These are phyloP conservation scores for Tretioscincus oriximinensis DNA, from an alignment of 2,113 vertebrate genomes.

Conservation along the genomic window DNA sequence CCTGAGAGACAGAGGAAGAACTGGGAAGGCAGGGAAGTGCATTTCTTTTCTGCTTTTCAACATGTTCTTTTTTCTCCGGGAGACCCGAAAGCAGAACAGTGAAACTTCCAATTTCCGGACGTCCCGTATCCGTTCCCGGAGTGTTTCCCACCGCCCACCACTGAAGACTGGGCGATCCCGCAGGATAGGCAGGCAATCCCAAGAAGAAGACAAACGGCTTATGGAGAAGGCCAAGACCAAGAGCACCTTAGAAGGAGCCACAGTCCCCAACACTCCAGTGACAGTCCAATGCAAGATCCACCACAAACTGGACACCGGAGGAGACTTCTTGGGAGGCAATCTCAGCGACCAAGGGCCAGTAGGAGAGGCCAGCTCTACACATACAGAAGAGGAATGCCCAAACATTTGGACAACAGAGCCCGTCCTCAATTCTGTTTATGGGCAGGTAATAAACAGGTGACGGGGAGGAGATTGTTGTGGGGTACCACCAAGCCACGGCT, in stretches of 20 bases:
- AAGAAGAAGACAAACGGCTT: background rate
- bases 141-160: background rate
- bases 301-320: background rate
- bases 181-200: background rate
- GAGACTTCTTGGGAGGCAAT: no score
- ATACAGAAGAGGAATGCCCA: background rate
- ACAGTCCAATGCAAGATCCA: no score
- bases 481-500: no score
- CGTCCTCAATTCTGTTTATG: background rate
- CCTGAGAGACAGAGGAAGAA: background rate
- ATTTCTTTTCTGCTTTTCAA: background rate
- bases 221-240: background rate
- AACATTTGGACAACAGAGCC: background rate
- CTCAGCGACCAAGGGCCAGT: background rate
- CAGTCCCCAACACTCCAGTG: background rate
- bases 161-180: background rate
- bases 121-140: background rate
- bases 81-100: background rate
- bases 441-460: slow-evolving; percentile 47
- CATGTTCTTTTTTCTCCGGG: slow-evolving; percentile 57
- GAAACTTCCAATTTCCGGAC: background rate
- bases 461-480: no score
- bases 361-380: rapidly evolving
- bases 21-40: background rate
- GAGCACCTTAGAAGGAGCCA: no score